These are phyloP conservation scores for Pica pica DNA, from an alignment of 2,113 vertebrate species.

Conservation along the genomic window DNA sequence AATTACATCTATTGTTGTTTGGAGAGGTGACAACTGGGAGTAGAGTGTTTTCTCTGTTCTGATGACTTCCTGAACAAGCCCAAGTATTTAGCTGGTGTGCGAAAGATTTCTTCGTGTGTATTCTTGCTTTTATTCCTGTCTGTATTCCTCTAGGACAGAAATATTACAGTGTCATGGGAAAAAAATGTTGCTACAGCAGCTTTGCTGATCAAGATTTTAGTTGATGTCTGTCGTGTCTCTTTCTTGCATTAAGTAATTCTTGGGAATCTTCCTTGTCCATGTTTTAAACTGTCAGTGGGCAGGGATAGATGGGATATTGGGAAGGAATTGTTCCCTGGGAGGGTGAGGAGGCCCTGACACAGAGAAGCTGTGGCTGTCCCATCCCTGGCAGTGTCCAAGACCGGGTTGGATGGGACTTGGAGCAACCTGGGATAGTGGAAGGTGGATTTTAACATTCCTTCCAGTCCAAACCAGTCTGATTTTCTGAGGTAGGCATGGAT, in stretches of 20 bases:
- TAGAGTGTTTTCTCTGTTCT: not conserved
- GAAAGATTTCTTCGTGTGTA: not conserved
- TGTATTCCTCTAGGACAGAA: not conserved
- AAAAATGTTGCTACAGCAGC: not conserved
- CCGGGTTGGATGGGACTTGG: not conserved
- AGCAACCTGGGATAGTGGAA: accelerated
- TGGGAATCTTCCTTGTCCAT: not conserved
- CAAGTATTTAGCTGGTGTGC: not conserved
- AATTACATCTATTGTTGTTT: not conserved
- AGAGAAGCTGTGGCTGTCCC: not conserved
- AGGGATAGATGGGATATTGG: not conserved
- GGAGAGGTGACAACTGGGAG: not conserved
- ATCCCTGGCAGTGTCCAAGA: not conserved
- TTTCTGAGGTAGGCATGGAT: not conserved
- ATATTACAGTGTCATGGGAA: not conserved
- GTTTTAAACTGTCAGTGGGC: not conserved
- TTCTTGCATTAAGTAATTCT: not conserved
- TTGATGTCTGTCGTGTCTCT: not conserved
- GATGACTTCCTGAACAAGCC: not conserved
- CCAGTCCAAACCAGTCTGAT: not conserved
- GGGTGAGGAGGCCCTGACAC: not conserved
- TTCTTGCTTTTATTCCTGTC: not conserved
- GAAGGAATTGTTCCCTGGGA: not conserved
- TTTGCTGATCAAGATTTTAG: not conserved
- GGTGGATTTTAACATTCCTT: not conserved